Base-by-base conservation (phyloP, 2,797 vertebrate species). In the Semaprochilodus insignis region DNA sequence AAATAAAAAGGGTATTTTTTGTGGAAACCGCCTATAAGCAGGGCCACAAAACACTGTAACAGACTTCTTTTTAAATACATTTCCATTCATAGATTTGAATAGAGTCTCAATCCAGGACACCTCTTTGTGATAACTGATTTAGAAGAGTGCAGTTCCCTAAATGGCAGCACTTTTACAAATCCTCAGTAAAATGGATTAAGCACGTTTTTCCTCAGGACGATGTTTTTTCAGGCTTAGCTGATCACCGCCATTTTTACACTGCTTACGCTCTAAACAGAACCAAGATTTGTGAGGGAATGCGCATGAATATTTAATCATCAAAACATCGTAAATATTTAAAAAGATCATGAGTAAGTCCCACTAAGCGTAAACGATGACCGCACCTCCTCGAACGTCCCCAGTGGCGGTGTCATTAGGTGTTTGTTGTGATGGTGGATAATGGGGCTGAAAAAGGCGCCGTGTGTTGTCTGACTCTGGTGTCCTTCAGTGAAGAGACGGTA, bases 291-390 rank as follows among this genome's bases (percentile, higher is more conserved):
- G 54, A 17, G 59, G 71, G 77, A 81, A 31, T 80, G 40, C 36
- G 31, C 65, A 81, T 87, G 74, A 85, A 84, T 78, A 86, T 74
- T 77, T 82, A 70, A 76, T 83, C 52, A 63, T 55, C 16, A 74
- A 80, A 40, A 81, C 54, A 57, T 83, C 55, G 71, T 77, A 54
- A 83, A 83, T 85, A 82, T 83, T 83, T 81, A 80, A 84, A 74
- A 67, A 79, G 62, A 51, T 62, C 63, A 40, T 55, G 70, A 55
- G 59, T 76, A 84, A 82, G 80, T 74, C 67, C 10, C 31, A 34
- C 52, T 48, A 48, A 66, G 52, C 73, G 55, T 74, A 83, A 80
- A 36, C 13, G 82, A 75, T 75, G 25, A 54, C 54, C n/a, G 57
- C 65, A 59, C 25, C 67, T 81, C 63, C n/a, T n/a, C 54, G 59